Percentiles rank a stretch among this genome's conserved stretches.
Evolutionary conservation across 2,888 invertebrate genomes (phyloP).

Genomic region (Conomelus anceps): DNA sequence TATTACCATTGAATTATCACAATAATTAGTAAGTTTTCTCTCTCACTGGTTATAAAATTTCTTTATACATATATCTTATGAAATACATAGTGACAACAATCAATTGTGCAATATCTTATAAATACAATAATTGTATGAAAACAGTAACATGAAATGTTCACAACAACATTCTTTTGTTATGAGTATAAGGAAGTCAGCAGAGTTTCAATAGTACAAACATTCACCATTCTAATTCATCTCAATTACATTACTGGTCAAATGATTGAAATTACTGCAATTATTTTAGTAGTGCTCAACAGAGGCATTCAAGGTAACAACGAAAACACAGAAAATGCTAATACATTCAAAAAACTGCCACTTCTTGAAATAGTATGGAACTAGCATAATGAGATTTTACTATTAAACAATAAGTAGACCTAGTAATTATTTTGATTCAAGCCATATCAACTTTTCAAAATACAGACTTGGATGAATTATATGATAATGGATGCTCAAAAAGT

Average conservation of each 20-base stretch:
- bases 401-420: neutral
- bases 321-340: neutral
- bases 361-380: no score
- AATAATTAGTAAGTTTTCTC: neutral
- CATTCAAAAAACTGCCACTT: neutral
- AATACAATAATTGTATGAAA: neutral
- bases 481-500: neutral
- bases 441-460: neutral
- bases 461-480: no score
- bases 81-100: neutral
- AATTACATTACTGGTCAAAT: neutral
- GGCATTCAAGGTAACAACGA: neutral
- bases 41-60: neutral
- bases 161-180: neutral
- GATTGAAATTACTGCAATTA: neutral
- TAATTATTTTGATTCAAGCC: neutral
- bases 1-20: neutral
- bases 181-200: neutral
- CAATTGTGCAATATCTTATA: neutral
- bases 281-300: neutral
- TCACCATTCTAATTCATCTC: neutral
- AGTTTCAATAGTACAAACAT: no score
- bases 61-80: neutral
- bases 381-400: neutral
- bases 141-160: neutral